Base-by-base conservation (phyloP, 2,888 invertebrate species). In the Brenthis hecate region DNA sequence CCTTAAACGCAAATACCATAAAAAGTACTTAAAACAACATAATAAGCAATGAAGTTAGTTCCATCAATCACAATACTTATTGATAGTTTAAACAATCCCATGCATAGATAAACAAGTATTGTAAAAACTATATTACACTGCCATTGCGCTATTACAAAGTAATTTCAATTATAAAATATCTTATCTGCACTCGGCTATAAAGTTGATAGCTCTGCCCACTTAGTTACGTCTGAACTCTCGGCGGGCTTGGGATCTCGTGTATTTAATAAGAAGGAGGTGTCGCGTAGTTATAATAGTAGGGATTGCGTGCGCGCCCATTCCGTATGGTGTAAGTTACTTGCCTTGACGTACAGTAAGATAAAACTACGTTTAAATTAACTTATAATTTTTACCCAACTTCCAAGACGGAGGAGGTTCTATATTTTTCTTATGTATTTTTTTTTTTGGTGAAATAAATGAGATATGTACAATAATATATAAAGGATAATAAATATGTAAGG, bases 191-290 rank as follows among this genome's bases (percentile, higher is more conserved):
- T 70, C 36, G 32, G 65, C 68, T 66, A 68, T 72, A 69, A 72
- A 66, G 66, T 61, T 66, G 71, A 74, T 71, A 69, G 74, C 72
- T 71, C 69, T 66, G 66, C 73, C 74, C 74, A 71, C 71, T 74
- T 69, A 72, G 64, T 62, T 72, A 81, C 81, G 78, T 77, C 81
- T 80, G 77, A 71, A 74, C 76, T 74, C 75, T 68, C 71, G 77
- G 77, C 77, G 77, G 79, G 80, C 78, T 77, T 75, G 78, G 83
- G 82, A 82, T 80, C 79, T 83, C 81, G 80, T 81, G 83, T 79
- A 79, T 74, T 83, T 88, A 88, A 86, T 89, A 81, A 84, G 90
- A 90, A 84, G 91, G 91, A 88, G 91, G 88, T 86, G 88, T 86
- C 85, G 81, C 81, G n/a, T 48, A 60, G 78, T 80, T 68, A 74